A percentile compares a stretch with the other conserved stretches of the same genome.
Evolutionary conservation across 2,113 vertebrate genomes (phyloP).

Genomic region (Chloroceryle aenea): DNA sequence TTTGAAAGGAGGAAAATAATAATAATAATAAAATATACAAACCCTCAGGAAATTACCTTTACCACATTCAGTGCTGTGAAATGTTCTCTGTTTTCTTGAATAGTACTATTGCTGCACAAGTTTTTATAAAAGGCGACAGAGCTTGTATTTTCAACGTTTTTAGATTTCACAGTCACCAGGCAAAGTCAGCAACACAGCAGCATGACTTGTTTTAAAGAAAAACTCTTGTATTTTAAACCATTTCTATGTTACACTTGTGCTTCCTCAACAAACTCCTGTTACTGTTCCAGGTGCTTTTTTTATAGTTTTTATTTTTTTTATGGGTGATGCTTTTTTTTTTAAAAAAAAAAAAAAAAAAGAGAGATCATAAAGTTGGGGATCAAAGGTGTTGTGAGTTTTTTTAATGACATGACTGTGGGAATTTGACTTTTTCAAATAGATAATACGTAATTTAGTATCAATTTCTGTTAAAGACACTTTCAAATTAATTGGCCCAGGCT

Average conservation of each 20-base stretch:
- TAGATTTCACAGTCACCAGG: neutral
- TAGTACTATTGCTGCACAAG: neutral
- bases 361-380: slow-evolving; percentile 18
- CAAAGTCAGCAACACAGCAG: slow-evolving; percentile 16
- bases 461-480: slow-evolving; percentile 48
- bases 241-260: slow-evolving; percentile 12
- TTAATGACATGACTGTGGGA: slow-evolving; percentile 4
- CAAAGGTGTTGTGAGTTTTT: neutral
- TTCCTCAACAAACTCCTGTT: slow-evolving; percentile 42
- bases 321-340: neutral
- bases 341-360: neutral
- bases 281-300: slow-evolving; percentile 28
- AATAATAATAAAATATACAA: neutral
- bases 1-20: neutral
- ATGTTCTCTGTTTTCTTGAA: neutral
- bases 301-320: neutral
- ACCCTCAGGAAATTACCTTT: neutral
- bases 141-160: neutral
- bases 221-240: slow-evolving; percentile 22
- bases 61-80: slow-evolving; percentile 21
- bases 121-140: neutral
- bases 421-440: slow-evolving; percentile 60
- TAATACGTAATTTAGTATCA: slow-evolving; percentile 29
- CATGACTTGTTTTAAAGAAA: slow-evolving; percentile 23
- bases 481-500: slow-evolving; percentile 44